Conservation (phyloP, 1,140 invertebrate genomes). For the Diploscapter pachys region DNA sequence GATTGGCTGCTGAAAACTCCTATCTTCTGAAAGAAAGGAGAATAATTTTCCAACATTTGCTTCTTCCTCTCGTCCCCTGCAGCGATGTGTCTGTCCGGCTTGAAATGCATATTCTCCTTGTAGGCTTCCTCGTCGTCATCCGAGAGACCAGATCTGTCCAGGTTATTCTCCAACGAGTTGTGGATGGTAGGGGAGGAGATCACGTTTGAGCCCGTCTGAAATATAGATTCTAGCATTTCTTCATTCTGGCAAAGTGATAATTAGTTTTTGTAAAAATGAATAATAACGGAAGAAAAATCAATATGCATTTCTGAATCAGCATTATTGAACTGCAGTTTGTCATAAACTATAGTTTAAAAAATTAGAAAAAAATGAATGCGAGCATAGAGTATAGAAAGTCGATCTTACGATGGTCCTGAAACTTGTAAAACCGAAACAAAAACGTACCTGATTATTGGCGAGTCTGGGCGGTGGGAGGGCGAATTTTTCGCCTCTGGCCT, state of each 20-base stretch:
- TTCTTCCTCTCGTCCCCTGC: neutral
- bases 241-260: too few relatives aligned
- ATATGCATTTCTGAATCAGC: conserved; percentile 21
- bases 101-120: neutral
- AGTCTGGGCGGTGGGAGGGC: conserved; percentile 39
- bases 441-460: conserved; percentile 6
- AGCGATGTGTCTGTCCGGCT: too few relatives aligned
- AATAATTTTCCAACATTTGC: neutral
- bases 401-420: neutral
- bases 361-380: neutral
- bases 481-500: conserved; percentile 64
- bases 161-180: conserved; percentile 37
- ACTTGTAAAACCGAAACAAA: neutral
- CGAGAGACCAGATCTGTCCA: conserved; percentile 35
- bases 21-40: neutral
- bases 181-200: conserved; percentile 42
- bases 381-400: neutral
- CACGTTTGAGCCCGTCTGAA: conserved; percentile 25
- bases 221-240: neutral
- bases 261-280: conserved; percentile 9
- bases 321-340: neutral
- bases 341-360: conserved; percentile 15
- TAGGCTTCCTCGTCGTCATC: conserved; percentile 8
- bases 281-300: conserved; percentile 13
- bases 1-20: neutral